Conservation (phyloP, 2,113 vertebrate genomes). For the Oxyruncus cristatus region DNA sequence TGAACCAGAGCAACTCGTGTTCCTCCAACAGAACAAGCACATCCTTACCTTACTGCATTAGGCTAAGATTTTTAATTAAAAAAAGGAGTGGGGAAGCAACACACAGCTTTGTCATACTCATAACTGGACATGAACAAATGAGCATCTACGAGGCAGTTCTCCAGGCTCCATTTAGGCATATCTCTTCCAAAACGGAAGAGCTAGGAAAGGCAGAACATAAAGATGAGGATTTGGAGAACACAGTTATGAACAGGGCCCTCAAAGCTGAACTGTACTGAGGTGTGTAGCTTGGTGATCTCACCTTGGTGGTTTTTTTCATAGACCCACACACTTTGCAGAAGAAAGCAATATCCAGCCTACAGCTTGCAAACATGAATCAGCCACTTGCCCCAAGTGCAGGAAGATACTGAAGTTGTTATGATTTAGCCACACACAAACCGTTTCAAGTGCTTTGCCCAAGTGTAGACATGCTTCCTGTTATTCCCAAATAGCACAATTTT, state of each 20-base stretch:
- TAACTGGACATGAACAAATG: not conserved
- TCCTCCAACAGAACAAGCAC: not conserved
- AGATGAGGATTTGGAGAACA: not conserved
- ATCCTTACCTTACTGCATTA: not conserved
- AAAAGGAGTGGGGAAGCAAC: not conserved
- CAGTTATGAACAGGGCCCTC: not conserved
- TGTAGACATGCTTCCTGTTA: constrained; percentile 49
- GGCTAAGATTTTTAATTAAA: not conserved
- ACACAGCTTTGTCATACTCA: not conserved
- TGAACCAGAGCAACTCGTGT: not conserved
- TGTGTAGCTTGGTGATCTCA: not conserved
- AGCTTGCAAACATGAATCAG: not conserved
- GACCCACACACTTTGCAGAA: not conserved
- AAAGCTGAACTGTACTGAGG: not conserved
- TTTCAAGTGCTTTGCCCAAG: constrained; percentile 9
- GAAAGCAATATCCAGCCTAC: not conserved
- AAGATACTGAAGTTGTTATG: not conserved
- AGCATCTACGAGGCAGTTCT: not conserved
- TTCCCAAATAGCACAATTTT: not conserved
- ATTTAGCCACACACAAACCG: not conserved
- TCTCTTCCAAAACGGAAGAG: not conserved
- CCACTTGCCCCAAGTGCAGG: not conserved
- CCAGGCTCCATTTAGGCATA: not conserved
- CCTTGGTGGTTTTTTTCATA: not conserved
- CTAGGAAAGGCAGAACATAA: not conserved